Evolutionary conservation across 23 tunicate genomes (phyloP), one percentile per base, ranked within the genome.

Genomic region (Halocynthia roretzi): DNA sequence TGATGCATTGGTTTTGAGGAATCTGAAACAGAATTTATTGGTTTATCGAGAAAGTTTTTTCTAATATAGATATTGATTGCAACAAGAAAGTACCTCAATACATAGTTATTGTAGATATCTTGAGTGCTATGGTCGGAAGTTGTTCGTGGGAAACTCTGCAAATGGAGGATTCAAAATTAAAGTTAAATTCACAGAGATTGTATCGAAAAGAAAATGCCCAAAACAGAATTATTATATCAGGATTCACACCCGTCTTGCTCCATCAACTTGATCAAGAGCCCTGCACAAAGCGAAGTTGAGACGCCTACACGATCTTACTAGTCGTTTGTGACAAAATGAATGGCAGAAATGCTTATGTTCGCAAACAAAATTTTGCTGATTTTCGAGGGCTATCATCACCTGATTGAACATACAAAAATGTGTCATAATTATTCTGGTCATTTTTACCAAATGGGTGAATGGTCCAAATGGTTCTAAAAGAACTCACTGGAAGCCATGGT

Each of bases 341-440:
- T 89, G 96, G 54, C 96, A 89, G 64, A 84, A 89, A 53, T 44
- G 21, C 19, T 67, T 51, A 71, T 89, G 96, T 53, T 89, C 81
- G 66, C 96, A 89, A 6, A 84, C 15, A 53, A 89, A 84, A 61
- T 89, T 89, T 80, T 83, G 88, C 67, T 89, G 96, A 75, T 83
- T 83, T 0, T 88, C 84, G 0, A 89, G 71, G 7, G 61, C 73
- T 10, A 84, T 57, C 71, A 77, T 74, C 8, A 74, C 56, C 78
- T 74, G 78, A 8, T 53, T 31, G 44, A 31, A 31, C 44, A 2
- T 31, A 71, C n/a, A 12, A 68, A 15, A 68, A 18, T 68, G 18
- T 19, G 1, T 19, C 5, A 22, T 11, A 2, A 68, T 68, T 18
- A 15, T 22, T 68, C 20, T 22, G 5, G 20, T 2, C 14, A 68